Conservation (phyloP, 53 echinoderm and acorn worm species). For the Arbacia lixula region DNA sequence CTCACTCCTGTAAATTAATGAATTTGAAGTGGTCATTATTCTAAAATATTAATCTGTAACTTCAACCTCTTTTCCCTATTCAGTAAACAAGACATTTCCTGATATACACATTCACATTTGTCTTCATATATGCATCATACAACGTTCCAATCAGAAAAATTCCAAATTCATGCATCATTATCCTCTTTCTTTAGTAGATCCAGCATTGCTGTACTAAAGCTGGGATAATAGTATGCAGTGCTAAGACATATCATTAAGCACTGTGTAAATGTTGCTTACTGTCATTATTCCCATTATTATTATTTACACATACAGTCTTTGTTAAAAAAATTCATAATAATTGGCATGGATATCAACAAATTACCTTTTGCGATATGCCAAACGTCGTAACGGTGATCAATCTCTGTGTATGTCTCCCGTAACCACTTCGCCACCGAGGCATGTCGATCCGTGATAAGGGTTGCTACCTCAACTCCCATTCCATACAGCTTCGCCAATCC, state of each 20-base stretch:
- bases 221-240: too few species aligned
- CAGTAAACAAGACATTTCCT: too few species aligned
- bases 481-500: constrained; percentile 1
- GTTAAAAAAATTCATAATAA: not conserved
- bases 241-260: too few species aligned
- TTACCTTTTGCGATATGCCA: constrained; percentile 77
- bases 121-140: too few species aligned
- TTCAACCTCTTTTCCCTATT: too few species aligned
- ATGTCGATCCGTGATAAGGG: constrained; percentile 61
- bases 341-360: not conserved
- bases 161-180: too few species aligned
- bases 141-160: too few species aligned
- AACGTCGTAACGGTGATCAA: constrained; percentile 60
- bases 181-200: too few species aligned
- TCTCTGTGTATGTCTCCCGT: constrained; percentile 41
- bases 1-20: not conserved
- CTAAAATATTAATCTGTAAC: not conserved
- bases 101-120: too few species aligned
- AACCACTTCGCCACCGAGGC: constrained; percentile 50
- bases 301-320: not conserved
- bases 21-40: not conserved
- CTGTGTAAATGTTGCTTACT: not conserved
- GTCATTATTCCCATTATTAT: not conserved
- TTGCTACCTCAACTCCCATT: constrained; percentile 14
- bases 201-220: too few species aligned